These are phyloP conservation scores for Agapornis roseicollis DNA, from an alignment of 2,113 vertebrate species.

Conservation along the genomic window DNA sequence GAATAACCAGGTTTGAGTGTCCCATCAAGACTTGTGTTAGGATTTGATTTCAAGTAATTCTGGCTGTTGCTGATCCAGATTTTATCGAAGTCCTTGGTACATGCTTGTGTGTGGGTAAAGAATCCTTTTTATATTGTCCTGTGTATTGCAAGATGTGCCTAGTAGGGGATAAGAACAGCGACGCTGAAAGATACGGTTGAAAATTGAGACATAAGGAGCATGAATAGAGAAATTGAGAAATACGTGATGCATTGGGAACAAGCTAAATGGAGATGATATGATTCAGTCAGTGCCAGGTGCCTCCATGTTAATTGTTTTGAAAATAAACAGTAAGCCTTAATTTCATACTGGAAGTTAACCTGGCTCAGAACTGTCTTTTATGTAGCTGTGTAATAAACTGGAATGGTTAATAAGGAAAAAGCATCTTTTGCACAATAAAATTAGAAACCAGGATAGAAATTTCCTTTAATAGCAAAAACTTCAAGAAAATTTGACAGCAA, in stretches of 20 bases:
- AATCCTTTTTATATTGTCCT: background rate
- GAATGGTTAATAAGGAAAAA: background rate
- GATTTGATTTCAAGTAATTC: constrained; percentile 37
- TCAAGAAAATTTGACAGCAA: background rate
- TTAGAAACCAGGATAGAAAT: background rate
- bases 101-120: background rate
- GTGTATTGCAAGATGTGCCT: background rate
- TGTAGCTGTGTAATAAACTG: background rate
- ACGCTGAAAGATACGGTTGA: background rate
- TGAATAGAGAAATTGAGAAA: background rate
- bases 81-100: background rate
- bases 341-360: background rate
- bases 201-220: background rate
- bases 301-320: background rate
- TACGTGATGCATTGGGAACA: fast-evolving
- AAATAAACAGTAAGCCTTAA: constrained; percentile 25
- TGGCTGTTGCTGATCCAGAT: background rate
- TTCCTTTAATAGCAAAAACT: background rate
- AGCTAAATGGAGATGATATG: background rate
- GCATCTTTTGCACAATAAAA: background rate
- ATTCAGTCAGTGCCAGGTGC: background rate
- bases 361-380: background rate
- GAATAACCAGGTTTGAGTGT: constrained; percentile 77
- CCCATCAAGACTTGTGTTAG: constrained; percentile 53
- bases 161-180: background rate